phyloP scores from a whole-genome alignment of 2,888 invertebrate genomes.

The Drosophila engyochracea region DNA sequence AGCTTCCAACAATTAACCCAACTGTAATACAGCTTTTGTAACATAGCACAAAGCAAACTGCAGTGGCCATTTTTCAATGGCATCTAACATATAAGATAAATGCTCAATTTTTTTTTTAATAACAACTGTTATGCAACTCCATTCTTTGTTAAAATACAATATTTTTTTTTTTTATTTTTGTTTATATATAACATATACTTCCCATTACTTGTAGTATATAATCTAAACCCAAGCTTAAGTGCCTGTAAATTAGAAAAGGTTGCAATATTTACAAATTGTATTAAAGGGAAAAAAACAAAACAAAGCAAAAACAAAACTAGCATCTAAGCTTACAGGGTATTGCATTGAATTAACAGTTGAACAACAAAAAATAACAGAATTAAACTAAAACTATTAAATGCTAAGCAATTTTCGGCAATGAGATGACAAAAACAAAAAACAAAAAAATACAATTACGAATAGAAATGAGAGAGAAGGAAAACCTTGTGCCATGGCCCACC shows the following conservation, averaged over 20 bases:
- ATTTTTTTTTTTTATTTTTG: slow-evolving; percentile 8
- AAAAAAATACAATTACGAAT: slow-evolving; percentile 9
- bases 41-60: slow-evolving; percentile 5
- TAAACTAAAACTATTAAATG: slow-evolving; percentile 25
- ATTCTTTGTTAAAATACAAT: slow-evolving; percentile 9
- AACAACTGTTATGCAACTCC: slow-evolving; percentile 55
- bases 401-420: slow-evolving; percentile 16
- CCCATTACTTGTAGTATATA: slow-evolving; percentile 23
- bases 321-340: slow-evolving; percentile 57
- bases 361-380: slow-evolving; percentile 8
- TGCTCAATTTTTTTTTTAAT: slow-evolving; percentile 56
- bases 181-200: slow-evolving; percentile 18
- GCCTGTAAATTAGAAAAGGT: slow-evolving; percentile 62
- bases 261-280: slow-evolving; percentile 76
- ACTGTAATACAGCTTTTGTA: slow-evolving; percentile 31
- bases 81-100: slow-evolving; percentile 43
- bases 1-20: slow-evolving; percentile 32
- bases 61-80: slow-evolving; percentile 18
- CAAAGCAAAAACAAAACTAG: slow-evolving; percentile 14
- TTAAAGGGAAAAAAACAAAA: slow-evolving; percentile 7
- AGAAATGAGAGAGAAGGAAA: slow-evolving; percentile 32
- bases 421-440: slow-evolving; percentile 1
- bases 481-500: slow-evolving; percentile 74
- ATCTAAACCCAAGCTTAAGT: slow-evolving; percentile 64
- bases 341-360: slow-evolving; percentile 32